Percentiles rank a stretch among this genome's conserved stretches.
phyloP scores from a whole-genome alignment of 2,797 vertebrate genomes.

The Micropoecilia bifurca region DNA sequence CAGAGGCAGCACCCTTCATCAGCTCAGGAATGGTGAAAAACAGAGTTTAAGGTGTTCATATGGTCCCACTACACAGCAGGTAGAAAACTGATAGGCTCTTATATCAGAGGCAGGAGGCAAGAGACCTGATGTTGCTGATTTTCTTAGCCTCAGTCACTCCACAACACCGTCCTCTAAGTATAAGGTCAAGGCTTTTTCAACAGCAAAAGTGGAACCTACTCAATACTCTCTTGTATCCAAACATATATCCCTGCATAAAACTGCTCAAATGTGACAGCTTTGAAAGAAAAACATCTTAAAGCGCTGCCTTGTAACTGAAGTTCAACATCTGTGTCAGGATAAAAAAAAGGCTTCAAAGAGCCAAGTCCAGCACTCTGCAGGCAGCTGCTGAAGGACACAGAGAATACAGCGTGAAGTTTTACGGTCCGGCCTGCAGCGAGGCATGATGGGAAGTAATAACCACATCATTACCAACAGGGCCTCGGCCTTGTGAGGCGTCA shows the following conservation, averaged over 20 bases:
- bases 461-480: constrained; percentile 80
- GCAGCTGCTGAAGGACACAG: constrained; percentile 35
- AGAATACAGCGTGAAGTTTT: constrained; percentile 52
- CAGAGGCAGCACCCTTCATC: neutral
- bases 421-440: constrained; percentile 68
- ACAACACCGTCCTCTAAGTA: neutral
- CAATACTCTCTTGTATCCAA: neutral
- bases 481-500: constrained; percentile 76
- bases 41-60: neutral
- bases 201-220: neutral
- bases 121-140: neutral
- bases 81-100: neutral
- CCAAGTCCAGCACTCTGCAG: constrained; percentile 30
- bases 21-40: neutral
- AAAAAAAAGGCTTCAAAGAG: constrained; percentile 35
- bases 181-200: neutral
- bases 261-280: neutral
- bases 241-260: neutral
- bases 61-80: neutral
- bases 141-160: neutral
- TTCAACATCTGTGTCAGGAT: constrained; percentile 13
- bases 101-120: neutral
- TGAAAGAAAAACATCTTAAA: constrained; percentile 7
- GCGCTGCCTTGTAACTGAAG: constrained; percentile 11
- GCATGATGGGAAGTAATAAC: constrained; percentile 82